These are phyloP conservation scores for Tamias sibiricus DNA, from an alignment of 2,113 vertebrate species.

Conservation along the genomic window DNA sequence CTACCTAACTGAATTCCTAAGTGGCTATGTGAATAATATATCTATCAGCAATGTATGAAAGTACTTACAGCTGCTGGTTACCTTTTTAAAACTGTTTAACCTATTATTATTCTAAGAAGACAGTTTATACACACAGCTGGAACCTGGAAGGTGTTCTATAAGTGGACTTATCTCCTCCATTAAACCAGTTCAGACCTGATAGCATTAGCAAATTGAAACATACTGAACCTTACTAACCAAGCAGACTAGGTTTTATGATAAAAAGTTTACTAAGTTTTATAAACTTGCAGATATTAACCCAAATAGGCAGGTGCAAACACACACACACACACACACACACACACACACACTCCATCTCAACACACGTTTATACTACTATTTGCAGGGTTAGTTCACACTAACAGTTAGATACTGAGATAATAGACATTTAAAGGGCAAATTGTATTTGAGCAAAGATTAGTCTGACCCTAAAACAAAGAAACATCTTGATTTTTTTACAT, in stretches of 20 bases:
- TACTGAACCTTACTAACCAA: neutral
- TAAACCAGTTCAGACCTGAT: conserved; percentile 1
- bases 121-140: neutral
- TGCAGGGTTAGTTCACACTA: neutral
- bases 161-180: neutral
- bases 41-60: neutral
- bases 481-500: neutral
- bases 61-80: neutral
- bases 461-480: neutral
- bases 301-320: neutral
- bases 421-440: conserved; percentile 6
- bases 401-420: neutral
- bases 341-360: neutral
- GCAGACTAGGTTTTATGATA: neutral
- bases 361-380: conserved; percentile 1
- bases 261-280: neutral
- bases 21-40: neutral
- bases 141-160: neutral
- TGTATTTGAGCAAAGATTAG: conserved; percentile 9
- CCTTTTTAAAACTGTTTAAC: neutral
- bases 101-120: neutral
- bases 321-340: neutral
- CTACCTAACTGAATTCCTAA: neutral
- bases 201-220: neutral
- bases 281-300: conserved; percentile 14